Evolutionary conservation across 2,113 vertebrate species (phyloP).

Genomic region (Psittacula cyanocephala): DNA sequence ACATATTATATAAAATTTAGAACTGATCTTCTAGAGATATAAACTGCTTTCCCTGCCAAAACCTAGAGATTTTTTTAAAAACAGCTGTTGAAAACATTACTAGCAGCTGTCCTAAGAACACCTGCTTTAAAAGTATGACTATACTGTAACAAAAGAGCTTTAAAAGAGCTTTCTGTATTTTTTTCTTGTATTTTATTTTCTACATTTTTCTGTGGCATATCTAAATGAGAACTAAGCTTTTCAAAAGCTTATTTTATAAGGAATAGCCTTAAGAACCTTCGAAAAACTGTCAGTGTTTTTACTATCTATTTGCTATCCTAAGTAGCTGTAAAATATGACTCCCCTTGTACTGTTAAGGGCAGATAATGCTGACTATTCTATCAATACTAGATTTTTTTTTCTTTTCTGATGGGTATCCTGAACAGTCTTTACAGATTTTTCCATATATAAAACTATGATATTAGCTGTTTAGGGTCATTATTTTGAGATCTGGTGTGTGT

Average conservation of each 20-base stretch:
- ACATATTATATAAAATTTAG: background rate
- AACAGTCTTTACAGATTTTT: background rate
- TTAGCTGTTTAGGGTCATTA: background rate
- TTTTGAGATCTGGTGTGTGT: background rate
- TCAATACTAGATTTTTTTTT: background rate
- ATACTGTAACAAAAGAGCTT: background rate
- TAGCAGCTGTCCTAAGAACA: background rate
- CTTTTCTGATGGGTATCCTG: background rate
- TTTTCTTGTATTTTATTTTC: background rate
- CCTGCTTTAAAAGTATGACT: background rate
- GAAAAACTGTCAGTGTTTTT: background rate
- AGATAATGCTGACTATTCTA: background rate
- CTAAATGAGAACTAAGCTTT: background rate
- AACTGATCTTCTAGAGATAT: background rate
- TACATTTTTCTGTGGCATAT: background rate
- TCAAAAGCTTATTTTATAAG: background rate
- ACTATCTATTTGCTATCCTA: background rate
- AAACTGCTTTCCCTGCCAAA: background rate
- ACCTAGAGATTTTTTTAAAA: background rate
- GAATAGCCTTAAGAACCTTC: background rate
- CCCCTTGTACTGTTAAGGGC: background rate
- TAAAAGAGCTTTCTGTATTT: background rate
- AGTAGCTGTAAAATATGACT: background rate
- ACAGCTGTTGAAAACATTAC: background rate
- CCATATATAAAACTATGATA: background rate